Base-by-base conservation (phyloP, 2,888 invertebrate genomes). In the Netelia inedita region DNA sequence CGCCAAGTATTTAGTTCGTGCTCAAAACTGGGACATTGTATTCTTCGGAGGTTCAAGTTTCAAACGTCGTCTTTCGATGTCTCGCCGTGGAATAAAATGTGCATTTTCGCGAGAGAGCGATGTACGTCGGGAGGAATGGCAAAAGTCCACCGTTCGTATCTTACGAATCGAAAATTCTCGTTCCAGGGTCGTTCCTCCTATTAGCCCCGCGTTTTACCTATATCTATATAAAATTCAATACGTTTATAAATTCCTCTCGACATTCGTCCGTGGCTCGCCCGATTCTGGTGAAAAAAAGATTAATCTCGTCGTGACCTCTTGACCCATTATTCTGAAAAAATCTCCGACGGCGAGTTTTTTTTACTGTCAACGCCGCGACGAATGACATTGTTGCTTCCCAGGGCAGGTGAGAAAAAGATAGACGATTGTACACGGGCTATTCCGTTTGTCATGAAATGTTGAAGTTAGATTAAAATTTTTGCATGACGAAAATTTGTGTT, bases 181-280 rank as follows among this genome's bases (percentile, higher is more conserved):
- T 28, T 19, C 55, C 55, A 9, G 16, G 35, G 19, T 35, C 19
- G 10, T 46, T 28, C 23, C 1, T 69, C 23, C 50, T 28, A 53
- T 23, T 50, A 14, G 23, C 23, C 35, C 11, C 46, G 66, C 23
- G 50, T 46, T 69, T 71, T 8, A 35, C 35, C 35, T 35, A 35
- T 71, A 9, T 28, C 19, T 19, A 72, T 72, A 41, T 21, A 21
- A 57, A 11, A 57, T 55, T 57, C 57, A 21, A 14, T 46, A 46
- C 71, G 16, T 41, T 41, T 72, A 74, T 61, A 59, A 73, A 81
- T 74, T 57, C 71, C 23, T 61, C 59, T 28, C 43, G 71, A 35
- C 53, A 28, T 76, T 65, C 79, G 84, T 79, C 80, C 79, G 82
- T 79, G 74, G 71, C 75, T 74, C 69, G 57, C 63, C 35, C 78